Evolutionary conservation across 2,113 vertebrate genomes (phyloP), one percentile per base, ranked within the genome.

Genomic region (Rhabdornis inornatus): DNA sequence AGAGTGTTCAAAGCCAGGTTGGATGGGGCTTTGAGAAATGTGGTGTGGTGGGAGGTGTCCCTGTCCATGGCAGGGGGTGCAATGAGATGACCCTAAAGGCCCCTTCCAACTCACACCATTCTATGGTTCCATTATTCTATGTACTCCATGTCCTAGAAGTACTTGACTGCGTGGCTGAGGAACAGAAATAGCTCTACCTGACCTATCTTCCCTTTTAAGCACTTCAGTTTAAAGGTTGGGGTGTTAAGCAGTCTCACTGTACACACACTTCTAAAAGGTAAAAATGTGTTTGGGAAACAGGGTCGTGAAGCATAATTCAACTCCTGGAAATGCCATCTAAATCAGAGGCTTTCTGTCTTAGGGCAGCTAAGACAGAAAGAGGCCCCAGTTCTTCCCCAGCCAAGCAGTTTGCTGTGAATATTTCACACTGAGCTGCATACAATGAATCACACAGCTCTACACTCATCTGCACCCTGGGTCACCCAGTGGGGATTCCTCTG

Each of bases 401-500:
- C 81, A 83, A 91, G 69, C 2, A 11, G 35, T 87, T 80, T 91
- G 89, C 55, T 91, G 42, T 4, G 31, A 93, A 59, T 77, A 50
- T 80, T 95, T 91, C 90, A 83, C 11, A 15, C 93, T 80, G 90
- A 2, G 3, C 75, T 77, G 53, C 5, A 8, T 65, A 74, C 90
- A 95, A 31, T 93, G 95, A 93, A 95, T 96, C 86, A 90, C 91
- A 79, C 40, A 91, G 87, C 49, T 91, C 82, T 85, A 11, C 50
- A 50, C 83, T 89, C 78, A 30, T 85, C 75, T 70, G 55, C 71
- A 77, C 75, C 52, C 93, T 5, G 55, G 91, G 94, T 96, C 95
- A 95, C 95, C 33, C 95, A 90, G 91, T 89, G 71, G 85, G 93
- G 92, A 93, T 94, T 93, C 85, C 90, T 93, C 89, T 66, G 60